These are phyloP conservation scores for Poeciliopsis presidionis DNA, from an alignment of 2,797 vertebrate species.

Conservation along the genomic window DNA sequence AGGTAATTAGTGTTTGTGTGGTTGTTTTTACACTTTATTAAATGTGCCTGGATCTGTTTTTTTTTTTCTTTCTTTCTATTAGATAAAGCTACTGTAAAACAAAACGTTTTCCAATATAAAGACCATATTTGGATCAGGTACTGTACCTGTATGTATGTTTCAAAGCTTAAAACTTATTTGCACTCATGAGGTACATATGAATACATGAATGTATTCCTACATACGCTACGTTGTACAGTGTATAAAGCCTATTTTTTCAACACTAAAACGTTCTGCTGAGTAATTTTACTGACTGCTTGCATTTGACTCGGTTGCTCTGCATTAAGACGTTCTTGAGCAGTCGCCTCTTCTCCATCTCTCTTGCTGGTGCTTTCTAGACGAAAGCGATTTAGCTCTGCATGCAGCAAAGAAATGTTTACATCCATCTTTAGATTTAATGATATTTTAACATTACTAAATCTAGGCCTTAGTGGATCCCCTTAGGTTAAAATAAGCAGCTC, in stretches of 20 bases:
- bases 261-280: constrained; percentile 46
- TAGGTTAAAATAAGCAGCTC: neutral
- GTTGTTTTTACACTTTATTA: constrained; percentile 63
- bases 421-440: constrained; percentile 43
- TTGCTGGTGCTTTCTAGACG: constrained; percentile 46
- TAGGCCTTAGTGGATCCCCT: constrained; percentile 11
- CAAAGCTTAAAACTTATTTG: constrained; percentile 66
- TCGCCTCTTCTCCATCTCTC: constrained; percentile 27
- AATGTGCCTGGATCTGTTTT: constrained; percentile 56
- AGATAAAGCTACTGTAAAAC: constrained; percentile 59
- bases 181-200: constrained; percentile 72
- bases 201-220: constrained; percentile 71
- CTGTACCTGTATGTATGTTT: constrained; percentile 29
- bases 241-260: constrained; percentile 71
- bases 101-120: constrained; percentile 50
- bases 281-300: constrained; percentile 56
- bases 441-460: constrained; percentile 52
- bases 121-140: constrained; percentile 58
- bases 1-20: constrained; percentile 79
- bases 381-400: constrained; percentile 60
- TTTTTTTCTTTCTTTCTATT: constrained; percentile 10
- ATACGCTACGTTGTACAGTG: constrained; percentile 57
- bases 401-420: constrained; percentile 55
- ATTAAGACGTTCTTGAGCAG: constrained; percentile 36
- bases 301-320: constrained; percentile 30